Base-by-base conservation (phyloP, 2,113 vertebrate genomes). In the Chionomys nivalis region DNA sequence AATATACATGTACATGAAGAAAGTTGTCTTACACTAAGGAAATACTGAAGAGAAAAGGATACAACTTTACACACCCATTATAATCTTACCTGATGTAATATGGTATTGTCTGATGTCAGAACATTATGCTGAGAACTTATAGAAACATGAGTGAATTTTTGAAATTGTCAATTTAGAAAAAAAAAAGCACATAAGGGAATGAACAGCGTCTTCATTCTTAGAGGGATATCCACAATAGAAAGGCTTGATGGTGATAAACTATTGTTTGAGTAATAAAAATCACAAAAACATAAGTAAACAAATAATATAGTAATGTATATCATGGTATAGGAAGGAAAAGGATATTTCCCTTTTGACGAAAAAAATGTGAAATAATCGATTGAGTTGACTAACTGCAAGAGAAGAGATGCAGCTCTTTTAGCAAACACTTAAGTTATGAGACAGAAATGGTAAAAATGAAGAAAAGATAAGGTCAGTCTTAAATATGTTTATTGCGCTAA, bases 151-250 rank as follows among this genome's bases (percentile, higher is more conserved):
- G 42, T 26, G 1, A 96, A n/a, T 9, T 68, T 23, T 58, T 90
- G n/a, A 77, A 86, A 92, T 31, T 89, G 31, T 61, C 19, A 88
- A 81, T 85, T 78, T 93, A 49, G 4, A 94, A 88, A 73, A 82
- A 77, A 83, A 66, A 55, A 52, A 47, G 47, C 5, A 76, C 8
- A 31, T 65, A 92, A 89, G 49, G 88, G 14, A 93, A 89, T 85
- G 89, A 31, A 68, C 61, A 90, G 26, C 94, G 23, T n/a, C 76
- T 95, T 55, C 87, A 91, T 81, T 94, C 3, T 52, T 49, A 52
- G 44, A 85, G n/a, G 36, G 24, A 91, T 75, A 8, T 68, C 24
- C 55, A 49, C n/a, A 66, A 61, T 24, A 82, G 52, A 81, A 31
- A 81, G n/a, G 36, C 6, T 61, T 83, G 79, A 26, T n/a, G 89